Percentiles rank a stretch among this genome's conserved stretches.
These are phyloP conservation scores for Alaudala cheleensis DNA, from an alignment of 2,113 vertebrate genomes.

Conservation along the genomic window DNA sequence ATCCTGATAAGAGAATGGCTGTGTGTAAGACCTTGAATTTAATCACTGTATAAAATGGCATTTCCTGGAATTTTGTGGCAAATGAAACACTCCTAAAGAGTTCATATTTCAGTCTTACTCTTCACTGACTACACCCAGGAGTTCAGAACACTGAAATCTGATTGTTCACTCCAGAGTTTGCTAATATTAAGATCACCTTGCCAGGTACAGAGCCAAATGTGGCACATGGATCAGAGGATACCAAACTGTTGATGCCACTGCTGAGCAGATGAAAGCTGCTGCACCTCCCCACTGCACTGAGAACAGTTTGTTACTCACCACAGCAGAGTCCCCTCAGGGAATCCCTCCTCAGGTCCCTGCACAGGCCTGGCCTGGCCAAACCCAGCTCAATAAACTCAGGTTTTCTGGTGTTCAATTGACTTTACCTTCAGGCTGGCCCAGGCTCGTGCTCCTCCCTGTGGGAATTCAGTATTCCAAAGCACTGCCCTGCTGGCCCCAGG, in stretches of 20 bases:
- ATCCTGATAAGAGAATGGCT: neutral
- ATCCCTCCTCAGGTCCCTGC: neutral
- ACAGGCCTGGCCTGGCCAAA: neutral
- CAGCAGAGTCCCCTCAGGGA: neutral
- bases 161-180: neutral
- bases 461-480: neutral
- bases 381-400: neutral
- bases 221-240: neutral
- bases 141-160: neutral
- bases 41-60: neutral
- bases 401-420: neutral
- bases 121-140: neutral
- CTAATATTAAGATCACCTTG: neutral
- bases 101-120: neutral
- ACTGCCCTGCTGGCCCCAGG: neutral
- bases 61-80: conserved; percentile 6
- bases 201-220: neutral
- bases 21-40: neutral
- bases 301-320: neutral
- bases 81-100: neutral
- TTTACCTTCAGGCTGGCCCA: neutral
- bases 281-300: accelerated
- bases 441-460: neutral
- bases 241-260: neutral
- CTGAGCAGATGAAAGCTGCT: neutral